phyloP scores from a whole-genome alignment of 2,113 vertebrate species.

The Noctilio leporinus region DNA sequence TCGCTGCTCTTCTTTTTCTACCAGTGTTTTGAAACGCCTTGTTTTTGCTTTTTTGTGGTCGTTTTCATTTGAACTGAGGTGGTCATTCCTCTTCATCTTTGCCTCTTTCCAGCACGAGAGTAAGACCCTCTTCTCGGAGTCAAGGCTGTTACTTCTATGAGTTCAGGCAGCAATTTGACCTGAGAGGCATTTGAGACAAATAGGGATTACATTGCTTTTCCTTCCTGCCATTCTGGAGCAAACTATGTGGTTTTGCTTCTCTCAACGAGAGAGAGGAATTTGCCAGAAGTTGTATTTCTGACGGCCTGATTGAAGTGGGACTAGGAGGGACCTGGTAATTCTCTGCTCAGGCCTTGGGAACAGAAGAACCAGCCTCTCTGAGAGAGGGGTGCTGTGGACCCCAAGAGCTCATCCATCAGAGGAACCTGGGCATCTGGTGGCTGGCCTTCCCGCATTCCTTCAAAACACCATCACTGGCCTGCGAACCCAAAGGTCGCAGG shows the following conservation, averaged over 20 bases:
- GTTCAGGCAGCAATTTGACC: not conserved
- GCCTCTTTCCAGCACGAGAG: not conserved
- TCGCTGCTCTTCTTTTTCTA: conserved; percentile 2
- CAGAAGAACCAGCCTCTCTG: not conserved
- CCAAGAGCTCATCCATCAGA: not conserved
- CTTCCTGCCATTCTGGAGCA: not conserved
- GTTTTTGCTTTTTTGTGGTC: not conserved
- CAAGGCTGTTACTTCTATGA: not conserved
- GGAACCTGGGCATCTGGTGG: not conserved
- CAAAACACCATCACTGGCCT: too few species aligned
- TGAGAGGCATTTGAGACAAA: not conserved
- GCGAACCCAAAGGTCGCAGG: too few species aligned
- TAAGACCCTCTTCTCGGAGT: not conserved
- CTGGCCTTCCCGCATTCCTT: not conserved
- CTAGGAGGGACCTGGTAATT: not conserved
- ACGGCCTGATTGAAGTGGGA: not conserved
- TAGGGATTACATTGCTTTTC: not conserved
- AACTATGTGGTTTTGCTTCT: conserved; percentile 29
- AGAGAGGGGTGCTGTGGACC: not conserved
- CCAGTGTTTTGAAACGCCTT: conserved; percentile 30
- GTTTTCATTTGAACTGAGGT: not conserved
- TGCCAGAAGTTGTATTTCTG: not conserved
- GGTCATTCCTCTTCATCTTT: not conserved
- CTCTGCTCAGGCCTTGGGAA: not conserved
- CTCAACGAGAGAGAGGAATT: not conserved